Evolutionary conservation across 2,797 vertebrate genomes (phyloP).

Genomic region (Sebastes cheni): DNA sequence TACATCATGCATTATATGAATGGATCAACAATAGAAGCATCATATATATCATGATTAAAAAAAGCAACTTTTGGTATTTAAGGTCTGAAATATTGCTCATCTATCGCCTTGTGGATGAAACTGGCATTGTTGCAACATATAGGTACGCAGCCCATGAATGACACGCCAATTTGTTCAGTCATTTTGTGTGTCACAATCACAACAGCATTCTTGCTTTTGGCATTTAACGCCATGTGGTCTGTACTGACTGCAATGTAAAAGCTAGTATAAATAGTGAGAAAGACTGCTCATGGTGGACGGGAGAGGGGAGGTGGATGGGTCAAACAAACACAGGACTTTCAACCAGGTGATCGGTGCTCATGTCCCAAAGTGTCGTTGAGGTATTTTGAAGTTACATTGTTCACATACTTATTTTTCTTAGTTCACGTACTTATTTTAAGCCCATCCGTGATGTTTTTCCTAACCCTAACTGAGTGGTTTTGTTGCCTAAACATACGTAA

Average conservation of each 20-base stretch:
- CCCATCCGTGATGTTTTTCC: not conserved
- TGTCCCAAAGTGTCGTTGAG: not conserved
- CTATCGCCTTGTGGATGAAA: not conserved
- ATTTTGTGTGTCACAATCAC: too few relatives aligned
- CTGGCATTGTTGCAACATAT: not conserved
- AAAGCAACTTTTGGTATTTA: not conserved
- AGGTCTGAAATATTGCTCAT: not conserved
- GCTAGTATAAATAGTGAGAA: too few relatives aligned
- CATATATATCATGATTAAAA: not conserved
- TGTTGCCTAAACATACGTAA: too few relatives aligned
- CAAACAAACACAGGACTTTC: not conserved
- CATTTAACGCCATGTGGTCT: too few relatives aligned
- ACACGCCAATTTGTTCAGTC: too few relatives aligned
- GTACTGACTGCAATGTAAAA: too few relatives aligned
- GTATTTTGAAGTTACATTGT: too few relatives aligned
- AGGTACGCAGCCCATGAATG: not conserved
- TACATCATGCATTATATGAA: not conserved
- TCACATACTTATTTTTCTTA: not conserved
- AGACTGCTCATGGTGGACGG: too few relatives aligned
- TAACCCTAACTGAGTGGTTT: not conserved
- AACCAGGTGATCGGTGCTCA: not conserved
- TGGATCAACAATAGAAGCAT: not conserved
- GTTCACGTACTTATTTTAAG: fast-evolving
- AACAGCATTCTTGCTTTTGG: too few relatives aligned
- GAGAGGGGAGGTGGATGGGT: too few relatives aligned